Evolutionary conservation across 2,888 invertebrate species (phyloP).

Genomic region (Aleiodes testaceus): DNA sequence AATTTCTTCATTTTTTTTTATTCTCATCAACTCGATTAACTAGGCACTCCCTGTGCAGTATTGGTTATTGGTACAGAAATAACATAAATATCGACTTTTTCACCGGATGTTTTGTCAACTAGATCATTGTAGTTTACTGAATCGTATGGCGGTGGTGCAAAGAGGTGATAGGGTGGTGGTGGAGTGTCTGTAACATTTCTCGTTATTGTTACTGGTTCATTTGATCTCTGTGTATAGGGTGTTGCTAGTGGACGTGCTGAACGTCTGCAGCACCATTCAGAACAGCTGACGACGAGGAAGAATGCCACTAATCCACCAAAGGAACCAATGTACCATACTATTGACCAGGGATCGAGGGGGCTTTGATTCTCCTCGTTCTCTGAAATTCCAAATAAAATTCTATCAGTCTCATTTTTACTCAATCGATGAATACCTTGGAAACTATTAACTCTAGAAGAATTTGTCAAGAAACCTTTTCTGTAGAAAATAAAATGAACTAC

Average conservation of each 20-base stretch:
- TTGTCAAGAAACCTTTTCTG: too few relatives aligned
- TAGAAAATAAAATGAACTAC: too few relatives aligned
- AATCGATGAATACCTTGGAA: background rate
- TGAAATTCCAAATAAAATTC: slow-evolving; percentile 37
- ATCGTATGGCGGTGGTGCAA: slow-evolving; percentile 76
- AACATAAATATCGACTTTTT: slow-evolving; percentile 73
- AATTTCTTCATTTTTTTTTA: background rate
- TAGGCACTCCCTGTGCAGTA: background rate
- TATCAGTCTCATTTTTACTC: background rate
- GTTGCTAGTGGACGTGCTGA: slow-evolving; percentile 65
- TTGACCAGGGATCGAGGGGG: slow-evolving; percentile 75
- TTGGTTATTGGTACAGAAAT: slow-evolving; percentile 56
- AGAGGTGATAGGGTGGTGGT: slow-evolving; percentile 76
- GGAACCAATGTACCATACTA: slow-evolving; percentile 77
- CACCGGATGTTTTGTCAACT: slow-evolving; percentile 66
- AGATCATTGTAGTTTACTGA: slow-evolving; percentile 73
- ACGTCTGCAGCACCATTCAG: slow-evolving; percentile 76
- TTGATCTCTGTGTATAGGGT: slow-evolving; percentile 53
- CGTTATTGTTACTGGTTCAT: slow-evolving; percentile 41
- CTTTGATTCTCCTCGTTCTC: slow-evolving; percentile 60
- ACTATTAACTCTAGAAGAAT: too few relatives aligned
- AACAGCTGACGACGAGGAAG: slow-evolving; percentile 76
- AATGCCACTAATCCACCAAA: slow-evolving; percentile 76
- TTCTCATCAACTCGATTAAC: background rate
- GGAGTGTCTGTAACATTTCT: slow-evolving; percentile 69